These are phyloP conservation scores for human (Homo sapiens) DNA, from an alignment of 2,113 vertebrate genomes.

Conservation along the genomic window GRCh38 chr2:58598001-58598500, in stretches of 20 bases:
- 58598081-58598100: conserved; percentile 52
- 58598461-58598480: not conserved
- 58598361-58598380: not conserved
- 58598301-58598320: conserved; percentile 29
- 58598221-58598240: not conserved
- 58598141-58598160: not conserved
- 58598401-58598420: not conserved
- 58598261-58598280: not conserved
- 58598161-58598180: not conserved
- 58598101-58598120: conserved; percentile 69
- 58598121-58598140: not conserved
- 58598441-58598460: not conserved
- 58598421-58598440: not conserved
- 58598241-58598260: not conserved
- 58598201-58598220: not conserved
- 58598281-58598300: not conserved
- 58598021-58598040: conserved; percentile 69
- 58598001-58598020: conserved; percentile 73
- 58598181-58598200: not conserved
- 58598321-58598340: not conserved
- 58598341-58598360: not conserved
- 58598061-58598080: conserved; percentile 70
- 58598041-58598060: conserved; percentile 76
- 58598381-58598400: not conserved
- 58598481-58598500: not conserved